These are phyloP conservation scores for Pavo muticus DNA, from an alignment of 2,113 vertebrate species.

Conservation along the genomic window DNA sequence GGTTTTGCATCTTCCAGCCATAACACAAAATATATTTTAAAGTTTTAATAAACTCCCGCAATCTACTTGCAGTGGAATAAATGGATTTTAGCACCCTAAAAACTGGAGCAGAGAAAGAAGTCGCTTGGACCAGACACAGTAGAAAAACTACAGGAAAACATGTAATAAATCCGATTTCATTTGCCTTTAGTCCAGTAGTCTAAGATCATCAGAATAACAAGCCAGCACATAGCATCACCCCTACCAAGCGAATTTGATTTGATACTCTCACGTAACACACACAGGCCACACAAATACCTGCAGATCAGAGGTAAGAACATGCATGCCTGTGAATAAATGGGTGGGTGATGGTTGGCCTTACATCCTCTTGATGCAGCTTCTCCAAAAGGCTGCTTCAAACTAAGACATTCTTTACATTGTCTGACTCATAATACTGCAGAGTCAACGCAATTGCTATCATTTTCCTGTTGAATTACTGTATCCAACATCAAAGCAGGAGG, in stretches of 20 bases:
- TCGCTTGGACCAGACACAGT: not conserved
- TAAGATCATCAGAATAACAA: not conserved
- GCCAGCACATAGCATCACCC: not conserved
- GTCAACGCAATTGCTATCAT: not conserved
- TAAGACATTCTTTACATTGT: not conserved
- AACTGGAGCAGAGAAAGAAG: not conserved
- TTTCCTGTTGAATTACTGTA: not conserved
- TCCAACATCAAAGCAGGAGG: not conserved
- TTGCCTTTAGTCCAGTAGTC: not conserved
- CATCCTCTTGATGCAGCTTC: not conserved
- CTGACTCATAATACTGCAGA: not conserved
- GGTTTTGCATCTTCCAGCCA: not conserved
- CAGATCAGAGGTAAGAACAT: not conserved
- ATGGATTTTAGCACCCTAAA: not conserved
- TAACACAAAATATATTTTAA: not conserved
- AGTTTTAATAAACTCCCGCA: not conserved
- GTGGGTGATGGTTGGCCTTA: not conserved
- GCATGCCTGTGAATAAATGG: not conserved
- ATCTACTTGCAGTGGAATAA: not conserved
- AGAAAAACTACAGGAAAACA: not conserved
- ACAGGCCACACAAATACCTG: accelerated
- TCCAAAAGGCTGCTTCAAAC: not conserved
- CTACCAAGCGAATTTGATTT: not conserved
- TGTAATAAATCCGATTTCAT: not conserved
- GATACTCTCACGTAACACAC: not conserved